Evolutionary conservation across 2,113 vertebrate genomes (phyloP).

Genomic region (Thoracochromis brauschi): DNA sequence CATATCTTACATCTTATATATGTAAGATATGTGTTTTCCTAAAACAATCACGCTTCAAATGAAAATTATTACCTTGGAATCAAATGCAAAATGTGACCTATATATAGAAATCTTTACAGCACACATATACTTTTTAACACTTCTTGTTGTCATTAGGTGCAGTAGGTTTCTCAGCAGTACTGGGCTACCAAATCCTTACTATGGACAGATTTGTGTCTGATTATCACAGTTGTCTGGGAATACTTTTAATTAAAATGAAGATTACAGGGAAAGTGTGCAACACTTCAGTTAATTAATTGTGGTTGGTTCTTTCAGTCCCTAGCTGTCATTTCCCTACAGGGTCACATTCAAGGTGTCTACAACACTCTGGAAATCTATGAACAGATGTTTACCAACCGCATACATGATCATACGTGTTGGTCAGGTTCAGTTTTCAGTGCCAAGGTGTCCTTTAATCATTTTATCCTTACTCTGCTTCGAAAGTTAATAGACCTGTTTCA

Average conservation of each 20-base stretch:
- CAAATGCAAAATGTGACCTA: neutral
- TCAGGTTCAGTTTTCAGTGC: neutral
- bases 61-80: neutral
- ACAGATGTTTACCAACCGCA: slow-evolving; percentile 30
- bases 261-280: slow-evolving; percentile 10
- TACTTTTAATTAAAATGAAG: slow-evolving; percentile 52
- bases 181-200: neutral
- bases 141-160: neutral
- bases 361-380: neutral
- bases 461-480: neutral
- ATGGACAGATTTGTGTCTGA: slow-evolving; percentile 1
- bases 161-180: neutral
- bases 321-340: slow-evolving; percentile 16
- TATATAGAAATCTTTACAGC: neutral
- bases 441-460: slow-evolving; percentile 25
- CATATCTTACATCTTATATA: neutral
- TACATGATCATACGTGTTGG: neutral
- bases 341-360: neutral
- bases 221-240: slow-evolving; percentile 42
- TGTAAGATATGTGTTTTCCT: neutral
- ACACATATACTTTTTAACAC: neutral
- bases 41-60: neutral
- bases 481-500: slow-evolving; percentile 21
- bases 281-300: slow-evolving; percentile 39
- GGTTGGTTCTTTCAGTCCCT: neutral